Conservation (phyloP, 2,888 invertebrate species). For the Hirtodrosophila duncani region DNA sequence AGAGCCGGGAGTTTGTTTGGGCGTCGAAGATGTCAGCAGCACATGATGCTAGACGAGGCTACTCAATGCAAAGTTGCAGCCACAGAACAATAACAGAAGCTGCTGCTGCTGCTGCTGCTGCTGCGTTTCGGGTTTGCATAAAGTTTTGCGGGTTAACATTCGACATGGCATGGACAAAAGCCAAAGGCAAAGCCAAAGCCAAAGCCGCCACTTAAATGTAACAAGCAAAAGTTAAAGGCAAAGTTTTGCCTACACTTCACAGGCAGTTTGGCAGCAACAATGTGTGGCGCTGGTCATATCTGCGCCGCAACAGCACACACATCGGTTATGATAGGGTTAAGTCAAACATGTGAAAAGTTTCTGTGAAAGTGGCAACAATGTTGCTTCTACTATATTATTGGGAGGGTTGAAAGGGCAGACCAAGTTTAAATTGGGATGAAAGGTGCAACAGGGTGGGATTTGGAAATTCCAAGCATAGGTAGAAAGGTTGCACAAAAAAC, state of each 20-base stretch:
- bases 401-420: too few species aligned
- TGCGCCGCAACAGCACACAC: not conserved
- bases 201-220: slow-evolving; percentile 51
- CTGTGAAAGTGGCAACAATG: too few species aligned
- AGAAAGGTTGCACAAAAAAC: too few species aligned
- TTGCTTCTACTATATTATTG: too few species aligned
- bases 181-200: slow-evolving; percentile 50
- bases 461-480: too few species aligned
- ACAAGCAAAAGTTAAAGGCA: slow-evolving; percentile 64
- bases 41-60: slow-evolving; percentile 13
- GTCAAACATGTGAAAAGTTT: too few species aligned
- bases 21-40: slow-evolving; percentile 38
- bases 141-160: slow-evolving; percentile 39
- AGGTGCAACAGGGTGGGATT: too few species aligned
- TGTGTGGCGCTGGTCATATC: slow-evolving; percentile 14
- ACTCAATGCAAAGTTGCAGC: slow-evolving; percentile 17
- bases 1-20: not conserved
- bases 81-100: slow-evolving; percentile 45
- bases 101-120: not conserved
- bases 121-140: slow-evolving; percentile 14
- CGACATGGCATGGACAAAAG: slow-evolving; percentile 49
- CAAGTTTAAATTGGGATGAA: too few species aligned
- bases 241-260: slow-evolving; percentile 52
- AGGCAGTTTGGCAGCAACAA: slow-evolving; percentile 12
- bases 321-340: too few species aligned